Percentiles rank a stretch among this genome's conserved stretches.
Evolutionary conservation across 2,113 vertebrate genomes (phyloP).

Genomic region (Chrysochloris asiatica): DNA sequence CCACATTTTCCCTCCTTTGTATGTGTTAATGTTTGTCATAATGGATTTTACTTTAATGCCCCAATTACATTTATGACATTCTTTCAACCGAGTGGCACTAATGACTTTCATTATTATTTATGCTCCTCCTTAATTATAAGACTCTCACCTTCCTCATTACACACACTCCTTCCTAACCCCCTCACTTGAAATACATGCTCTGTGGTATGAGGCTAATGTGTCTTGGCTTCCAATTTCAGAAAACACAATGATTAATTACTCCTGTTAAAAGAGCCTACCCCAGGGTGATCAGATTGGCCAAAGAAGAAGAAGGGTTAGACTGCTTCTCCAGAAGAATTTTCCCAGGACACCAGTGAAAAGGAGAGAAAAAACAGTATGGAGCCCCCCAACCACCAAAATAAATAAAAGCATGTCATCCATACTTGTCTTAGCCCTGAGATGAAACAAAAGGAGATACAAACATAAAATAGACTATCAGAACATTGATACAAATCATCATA

Average conservation of each 20-base stretch:
- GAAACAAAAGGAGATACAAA: not conserved
- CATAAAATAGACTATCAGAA: slow-evolving; percentile 2
- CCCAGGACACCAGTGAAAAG: slow-evolving; percentile 72
- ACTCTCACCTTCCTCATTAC: slow-evolving; percentile 82
- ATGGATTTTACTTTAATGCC: slow-evolving; percentile 86
- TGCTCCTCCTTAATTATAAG: slow-evolving; percentile 87
- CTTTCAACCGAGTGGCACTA: slow-evolving; percentile 86
- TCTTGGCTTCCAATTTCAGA: slow-evolving; percentile 84
- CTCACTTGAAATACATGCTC: slow-evolving; percentile 73
- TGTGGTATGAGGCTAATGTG: slow-evolving; percentile 84
- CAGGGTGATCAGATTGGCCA: slow-evolving; percentile 68
- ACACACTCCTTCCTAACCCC: slow-evolving; percentile 79
- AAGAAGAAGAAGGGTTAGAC: slow-evolving; percentile 63
- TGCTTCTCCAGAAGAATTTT: slow-evolving; percentile 69
- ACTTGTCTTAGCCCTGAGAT: slow-evolving; percentile 5
- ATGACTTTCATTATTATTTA: slow-evolving; percentile 90
- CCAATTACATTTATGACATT: slow-evolving; percentile 88
- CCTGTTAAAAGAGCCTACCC: slow-evolving; percentile 67
- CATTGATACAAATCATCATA: not conserved
- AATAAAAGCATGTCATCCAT: slow-evolving; percentile 34
- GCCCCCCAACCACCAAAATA: not conserved
- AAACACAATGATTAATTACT: slow-evolving; percentile 86
- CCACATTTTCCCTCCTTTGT: slow-evolving; percentile 81
- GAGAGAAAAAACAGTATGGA: not conserved
- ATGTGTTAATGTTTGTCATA: slow-evolving; percentile 84